Base-by-base conservation (phyloP, 1,140 invertebrate genomes). In the Parasteatoda tepidariorum region DNA sequence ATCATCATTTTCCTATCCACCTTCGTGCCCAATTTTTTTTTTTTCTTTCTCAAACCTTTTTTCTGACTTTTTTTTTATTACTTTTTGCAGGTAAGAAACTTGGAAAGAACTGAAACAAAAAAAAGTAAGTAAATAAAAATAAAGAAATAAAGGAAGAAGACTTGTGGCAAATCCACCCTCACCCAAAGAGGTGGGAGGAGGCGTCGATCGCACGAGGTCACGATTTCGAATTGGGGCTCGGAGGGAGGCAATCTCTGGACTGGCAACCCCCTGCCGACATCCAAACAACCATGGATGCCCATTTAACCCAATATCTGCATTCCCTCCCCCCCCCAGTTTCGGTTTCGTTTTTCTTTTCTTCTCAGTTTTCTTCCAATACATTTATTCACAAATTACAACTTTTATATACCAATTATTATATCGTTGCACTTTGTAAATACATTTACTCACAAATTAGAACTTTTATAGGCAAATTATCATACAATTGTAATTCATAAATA, bases 191-290 rank as follows among this genome's bases (percentile, higher is more conserved):
- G 74, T 76, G 61, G 74, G 74, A 64, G 74, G 74, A 48, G 74
- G 74, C 74, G 71, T 74, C 38, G 71, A 74, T 9, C 71, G 71
- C 26, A 57, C 71, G 33, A 57, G 74, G 74, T 76, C 59, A 76
- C 74, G 59, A 15, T 76, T 48, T 22, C 34, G 61, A 76, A 76
- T 64, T 76, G 38, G 74, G 74, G 28, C 74, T 76, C 61, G 24
- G 34, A 62, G 74, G 74, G 74, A 64, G 74, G 74, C 74, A 62
- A 55, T 48, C 41, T 24, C 24, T 57, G 28, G 61, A 66, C 26
- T 76, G 74, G 59, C 74, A 64, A 13, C 74, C 61, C 74, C 74
- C 74, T 28, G 61, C 61, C 24, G 38, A 22, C 74, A 41, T 76
- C 74, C 62, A 76, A 76, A 76, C 74, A 76, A 76, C 74, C 74